phyloP scores from a whole-genome alignment of 2,113 vertebrate species.

The Girardinichthys multiradiatus region DNA sequence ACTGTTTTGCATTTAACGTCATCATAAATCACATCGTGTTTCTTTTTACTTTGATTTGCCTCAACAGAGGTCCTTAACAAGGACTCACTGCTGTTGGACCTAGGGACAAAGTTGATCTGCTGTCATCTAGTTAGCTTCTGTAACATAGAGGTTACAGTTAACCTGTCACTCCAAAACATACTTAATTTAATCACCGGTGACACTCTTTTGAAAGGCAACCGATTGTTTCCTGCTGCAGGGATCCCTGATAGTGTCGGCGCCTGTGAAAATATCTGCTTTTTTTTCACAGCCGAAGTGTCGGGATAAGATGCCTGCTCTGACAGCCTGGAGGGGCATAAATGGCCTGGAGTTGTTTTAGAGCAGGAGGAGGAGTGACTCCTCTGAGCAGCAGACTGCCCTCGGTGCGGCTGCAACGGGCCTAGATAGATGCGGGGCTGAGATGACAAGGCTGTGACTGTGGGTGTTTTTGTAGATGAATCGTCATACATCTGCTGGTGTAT shows the following conservation, averaged over 20 bases:
- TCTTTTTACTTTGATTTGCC: conserved; percentile 24
- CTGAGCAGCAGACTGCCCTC: conserved; percentile 33
- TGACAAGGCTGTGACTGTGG: conserved; percentile 25
- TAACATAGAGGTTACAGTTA: conserved; percentile 31
- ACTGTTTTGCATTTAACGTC: conserved; percentile 14
- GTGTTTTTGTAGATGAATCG: conserved; percentile 42
- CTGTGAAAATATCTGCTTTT: conserved; percentile 44
- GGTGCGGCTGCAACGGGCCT: conserved; percentile 18
- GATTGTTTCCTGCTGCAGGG: conserved; percentile 46
- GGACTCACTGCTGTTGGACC: conserved; percentile 7
- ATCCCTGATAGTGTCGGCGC: conserved; percentile 37
- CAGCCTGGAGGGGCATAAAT: conserved; percentile 47
- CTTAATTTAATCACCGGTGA: conserved; percentile 34
- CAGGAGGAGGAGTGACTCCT: conserved; percentile 28
- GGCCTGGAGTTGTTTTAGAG: conserved; percentile 48
- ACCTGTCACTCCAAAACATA: conserved; percentile 45
- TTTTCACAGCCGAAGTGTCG: conserved; percentile 54
- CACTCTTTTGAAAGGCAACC: conserved; percentile 40
- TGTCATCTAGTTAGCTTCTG: conserved; percentile 16
- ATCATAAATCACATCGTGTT: conserved; percentile 1
- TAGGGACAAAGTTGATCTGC: background rate
- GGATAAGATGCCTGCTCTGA: conserved; percentile 35
- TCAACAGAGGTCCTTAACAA: conserved; percentile 22
- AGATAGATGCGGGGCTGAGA: conserved; percentile 20
- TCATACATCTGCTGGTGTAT: conserved; percentile 23